phyloP scores from a whole-genome alignment of 2,113 vertebrate genomes.

The Phaethornis superciliosus region DNA sequence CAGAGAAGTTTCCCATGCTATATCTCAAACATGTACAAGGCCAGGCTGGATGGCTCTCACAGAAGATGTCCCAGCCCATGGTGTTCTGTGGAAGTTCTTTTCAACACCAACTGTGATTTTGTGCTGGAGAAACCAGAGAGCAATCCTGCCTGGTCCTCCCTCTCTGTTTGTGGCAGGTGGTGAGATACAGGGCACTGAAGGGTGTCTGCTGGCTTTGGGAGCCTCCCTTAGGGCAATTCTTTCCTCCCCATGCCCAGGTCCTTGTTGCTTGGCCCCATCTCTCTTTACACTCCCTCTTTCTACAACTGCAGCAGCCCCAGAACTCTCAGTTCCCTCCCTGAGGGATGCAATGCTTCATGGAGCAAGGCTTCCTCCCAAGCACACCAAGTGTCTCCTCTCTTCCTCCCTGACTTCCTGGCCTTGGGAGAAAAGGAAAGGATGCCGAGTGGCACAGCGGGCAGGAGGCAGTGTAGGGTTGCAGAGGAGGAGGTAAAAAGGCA shows the following conservation, averaged over 20 bases:
- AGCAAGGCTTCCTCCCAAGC: neutral
- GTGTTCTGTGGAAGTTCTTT: neutral
- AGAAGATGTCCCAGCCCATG: too few species aligned
- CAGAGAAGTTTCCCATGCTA: too few species aligned
- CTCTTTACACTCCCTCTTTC: neutral
- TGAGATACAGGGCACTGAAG: neutral
- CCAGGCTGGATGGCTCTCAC: fast-evolving
- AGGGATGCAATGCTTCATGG: fast-evolving
- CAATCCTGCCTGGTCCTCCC: neutral
- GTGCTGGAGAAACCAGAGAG: neutral
- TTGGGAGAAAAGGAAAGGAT: neutral
- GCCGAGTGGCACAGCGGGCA: neutral
- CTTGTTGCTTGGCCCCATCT: neutral
- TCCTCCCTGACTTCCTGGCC: neutral
- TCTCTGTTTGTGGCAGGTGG: neutral
- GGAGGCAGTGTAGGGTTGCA: neutral
- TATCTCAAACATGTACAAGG: neutral
- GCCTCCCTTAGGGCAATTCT: neutral
- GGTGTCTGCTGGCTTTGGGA: neutral
- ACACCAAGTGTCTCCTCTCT: neutral
- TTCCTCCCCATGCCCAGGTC: neutral
- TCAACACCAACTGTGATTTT: neutral
- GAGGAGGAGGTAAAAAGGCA: neutral
- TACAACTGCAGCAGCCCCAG: neutral
- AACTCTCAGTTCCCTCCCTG: neutral